Conservation (phyloP, 2,888 invertebrate species). For the Yponomeuta malinellus region DNA sequence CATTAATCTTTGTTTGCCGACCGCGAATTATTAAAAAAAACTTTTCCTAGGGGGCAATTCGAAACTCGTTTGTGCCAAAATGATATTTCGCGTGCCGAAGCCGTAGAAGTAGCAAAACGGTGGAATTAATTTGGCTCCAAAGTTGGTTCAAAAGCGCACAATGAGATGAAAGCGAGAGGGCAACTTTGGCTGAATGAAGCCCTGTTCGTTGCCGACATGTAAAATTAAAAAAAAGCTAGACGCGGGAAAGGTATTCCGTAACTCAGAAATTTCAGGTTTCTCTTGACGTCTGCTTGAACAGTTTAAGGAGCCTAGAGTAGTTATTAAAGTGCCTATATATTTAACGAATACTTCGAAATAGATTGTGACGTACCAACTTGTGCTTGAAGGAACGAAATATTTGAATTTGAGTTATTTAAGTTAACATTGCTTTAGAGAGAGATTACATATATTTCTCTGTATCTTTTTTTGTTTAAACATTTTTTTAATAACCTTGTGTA, state of each 20-base stretch:
- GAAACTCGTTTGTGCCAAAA: slow-evolving; percentile 42
- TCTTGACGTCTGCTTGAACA: too few relatives aligned
- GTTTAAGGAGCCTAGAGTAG: too few relatives aligned
- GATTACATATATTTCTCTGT: too few relatives aligned
- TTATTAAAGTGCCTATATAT: too few relatives aligned
- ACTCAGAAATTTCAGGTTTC: too few relatives aligned
- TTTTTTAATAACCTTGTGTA: too few relatives aligned
- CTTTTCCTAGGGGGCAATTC: slow-evolving; percentile 21
- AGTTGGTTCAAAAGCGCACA: slow-evolving; percentile 54
- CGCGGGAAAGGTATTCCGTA: slow-evolving; percentile 6
- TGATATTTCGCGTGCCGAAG: slow-evolving; percentile 51
- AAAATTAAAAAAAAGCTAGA: slow-evolving; percentile 47
- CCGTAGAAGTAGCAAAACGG: slow-evolving; percentile 55
- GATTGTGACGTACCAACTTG: too few relatives aligned
- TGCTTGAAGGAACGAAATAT: too few relatives aligned
- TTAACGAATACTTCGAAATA: too few relatives aligned
- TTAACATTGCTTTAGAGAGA: too few relatives aligned
- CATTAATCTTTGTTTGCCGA: not conserved
- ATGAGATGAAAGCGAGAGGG: slow-evolving; percentile 69
- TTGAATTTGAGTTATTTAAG: too few relatives aligned
- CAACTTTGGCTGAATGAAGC: slow-evolving; percentile 61
- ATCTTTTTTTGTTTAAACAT: too few relatives aligned
- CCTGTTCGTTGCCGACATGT: slow-evolving; percentile 49
- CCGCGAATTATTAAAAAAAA: not conserved
- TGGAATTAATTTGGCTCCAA: slow-evolving; percentile 69